Evolutionary conservation across 2,888 invertebrate genomes (phyloP), one percentile per base, ranked within the genome.

Genomic region (Taenaris catops): DNA sequence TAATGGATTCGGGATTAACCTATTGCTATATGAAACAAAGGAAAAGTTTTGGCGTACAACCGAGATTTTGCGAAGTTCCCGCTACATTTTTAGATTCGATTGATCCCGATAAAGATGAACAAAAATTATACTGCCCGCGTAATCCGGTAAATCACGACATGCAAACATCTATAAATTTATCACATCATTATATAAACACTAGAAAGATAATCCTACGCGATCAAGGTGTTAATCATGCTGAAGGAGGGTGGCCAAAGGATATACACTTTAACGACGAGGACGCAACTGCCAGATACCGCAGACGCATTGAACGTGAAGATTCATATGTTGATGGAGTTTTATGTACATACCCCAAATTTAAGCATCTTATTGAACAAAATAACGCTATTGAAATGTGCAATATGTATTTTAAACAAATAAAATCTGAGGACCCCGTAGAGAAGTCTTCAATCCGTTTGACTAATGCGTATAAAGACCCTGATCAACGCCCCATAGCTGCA

Each of bases 241-340:
- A 94, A 70, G 95, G 95, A 21, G 95, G 94, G 1, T 95, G 94
- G 94, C 93, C 94, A 0, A 92, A 92, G 60, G 94, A 95, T 37
- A 72, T 91, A 1, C 84, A 88, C 39, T 72, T 71, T 40, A 62
- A 73, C 24, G 91, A 91, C 49, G 87, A 91, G 41, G 94, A 95
- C 60, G 90, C 91, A 46, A 91, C 92, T 1, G 59, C 87, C 9
- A 88, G 94, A 29, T 91, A 91, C 60, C 87, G 91, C 31, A 92
- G 93, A 48, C 93, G 93, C 58, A 79, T 92, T 11, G 94, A 94
- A 63, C 92, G 94, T 38, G 94, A 94, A 48, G 94, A 94, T 48
- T 59, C 70, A 8, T 95, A 93, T 64, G 84, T 92, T 24, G 78
- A 88, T 39, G 89, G 91, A 38, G 87, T 94, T 52, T 68, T 88